Conservation (phyloP, 2,113 vertebrate genomes). For the Motacilla tschutschensis region DNA sequence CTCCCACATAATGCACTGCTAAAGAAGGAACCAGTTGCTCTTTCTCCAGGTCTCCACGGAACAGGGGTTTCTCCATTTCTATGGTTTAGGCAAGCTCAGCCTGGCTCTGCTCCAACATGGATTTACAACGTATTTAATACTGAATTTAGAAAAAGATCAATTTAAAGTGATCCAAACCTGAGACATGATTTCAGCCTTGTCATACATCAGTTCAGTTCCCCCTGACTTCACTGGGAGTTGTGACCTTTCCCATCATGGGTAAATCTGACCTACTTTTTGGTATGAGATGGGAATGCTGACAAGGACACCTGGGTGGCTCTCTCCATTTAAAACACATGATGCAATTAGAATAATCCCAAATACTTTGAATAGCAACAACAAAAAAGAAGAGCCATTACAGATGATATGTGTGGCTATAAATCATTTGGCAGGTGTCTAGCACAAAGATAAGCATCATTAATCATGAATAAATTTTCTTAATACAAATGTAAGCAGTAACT, state of each 20-base stretch:
- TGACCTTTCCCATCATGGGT: not conserved
- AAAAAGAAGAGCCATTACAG: not conserved
- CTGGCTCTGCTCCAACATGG: not conserved
- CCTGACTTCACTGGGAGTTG: not conserved
- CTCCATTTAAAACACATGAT: not conserved
- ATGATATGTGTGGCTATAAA: not conserved
- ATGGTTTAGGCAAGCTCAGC: not conserved
- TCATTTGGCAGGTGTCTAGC: constrained; percentile 44
- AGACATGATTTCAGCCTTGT: constrained; percentile 22
- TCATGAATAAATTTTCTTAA: constrained; percentile 39
- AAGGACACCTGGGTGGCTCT: constrained; percentile 12
- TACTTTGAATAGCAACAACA: not conserved
- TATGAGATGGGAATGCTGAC: not conserved
- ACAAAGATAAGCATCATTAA: constrained; percentile 43
- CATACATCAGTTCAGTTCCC: constrained; percentile 3
- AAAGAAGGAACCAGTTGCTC: not conserved
- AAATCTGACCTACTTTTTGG: not conserved
- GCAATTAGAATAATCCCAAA: constrained; percentile 25
- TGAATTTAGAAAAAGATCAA: not conserved
- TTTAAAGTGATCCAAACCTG: not conserved
- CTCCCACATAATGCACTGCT: fast-evolving
- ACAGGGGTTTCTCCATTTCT: not conserved
- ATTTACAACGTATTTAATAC: not conserved
- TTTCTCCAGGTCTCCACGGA: not conserved
- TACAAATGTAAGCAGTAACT: constrained; percentile 11